A percentile compares a stretch with the other conserved stretches of the same genome.
These are phyloP conservation scores for Eledone cirrhosa DNA, from an alignment of 2,888 invertebrate species.

Conservation along the genomic window DNA sequence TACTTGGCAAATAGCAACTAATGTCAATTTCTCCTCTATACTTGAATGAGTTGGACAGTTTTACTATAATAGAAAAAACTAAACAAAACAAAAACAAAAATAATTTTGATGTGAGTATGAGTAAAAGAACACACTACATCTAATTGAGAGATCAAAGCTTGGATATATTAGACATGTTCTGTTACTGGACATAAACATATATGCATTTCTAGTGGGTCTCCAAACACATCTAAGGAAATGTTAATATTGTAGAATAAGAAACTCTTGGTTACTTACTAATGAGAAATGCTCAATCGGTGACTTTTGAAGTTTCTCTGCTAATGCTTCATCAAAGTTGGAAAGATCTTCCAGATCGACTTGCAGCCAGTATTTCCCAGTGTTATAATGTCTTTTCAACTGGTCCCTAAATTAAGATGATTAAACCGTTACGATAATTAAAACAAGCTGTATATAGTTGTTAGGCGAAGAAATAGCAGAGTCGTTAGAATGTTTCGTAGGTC, in stretches of 20 bases:
- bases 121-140: no score
- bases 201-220: no score
- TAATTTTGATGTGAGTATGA: not conserved
- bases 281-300: slow-evolving; percentile 92
- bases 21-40: no score
- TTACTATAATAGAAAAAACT: not conserved
- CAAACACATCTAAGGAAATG: no score
- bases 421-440: no score
- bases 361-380: slow-evolving; percentile 85
- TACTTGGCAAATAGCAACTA: no score
- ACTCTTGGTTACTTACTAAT: slow-evolving; percentile 69
- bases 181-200: no score
- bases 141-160: no score
- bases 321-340: slow-evolving; percentile 88
- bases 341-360: slow-evolving; percentile 95
- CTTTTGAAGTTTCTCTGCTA: slow-evolving; percentile 90
- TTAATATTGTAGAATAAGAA: not conserved
- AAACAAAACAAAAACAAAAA: not conserved
- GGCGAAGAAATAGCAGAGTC: no score
- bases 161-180: no score
- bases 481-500: no score
- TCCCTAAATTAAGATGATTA: slow-evolving; percentile 75
- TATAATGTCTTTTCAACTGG: slow-evolving; percentile 90
- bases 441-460: no score
- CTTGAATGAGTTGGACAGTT: not conserved